phyloP scores from a whole-genome alignment of 2,888 invertebrate species.

The Polietes domitor region DNA sequence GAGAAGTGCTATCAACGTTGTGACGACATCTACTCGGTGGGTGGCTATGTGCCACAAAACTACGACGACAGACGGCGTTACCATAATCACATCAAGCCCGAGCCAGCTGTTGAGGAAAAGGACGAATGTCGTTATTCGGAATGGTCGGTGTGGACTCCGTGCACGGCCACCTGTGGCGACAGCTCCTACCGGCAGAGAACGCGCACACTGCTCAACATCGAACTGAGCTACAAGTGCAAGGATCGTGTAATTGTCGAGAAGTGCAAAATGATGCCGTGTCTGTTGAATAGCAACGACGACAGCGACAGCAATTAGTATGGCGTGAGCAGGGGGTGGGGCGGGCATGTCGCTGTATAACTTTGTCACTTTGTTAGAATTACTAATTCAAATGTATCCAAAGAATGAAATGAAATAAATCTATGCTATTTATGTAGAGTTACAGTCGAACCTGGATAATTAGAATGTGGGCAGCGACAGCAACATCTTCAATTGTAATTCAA shows the following conservation, averaged over 20 bases:
- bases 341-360: too few relatives aligned
- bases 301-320: not conserved
- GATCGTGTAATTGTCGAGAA: slow-evolving; percentile 79
- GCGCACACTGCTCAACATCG: slow-evolving; percentile 79
- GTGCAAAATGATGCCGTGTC: slow-evolving; percentile 78
- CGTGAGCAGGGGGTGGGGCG: not conserved
- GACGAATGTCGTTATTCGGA: slow-evolving; percentile 84
- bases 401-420: not conserved
- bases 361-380: not conserved
- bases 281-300: slow-evolving; percentile 75
- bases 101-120: slow-evolving; percentile 65
- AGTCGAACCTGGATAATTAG: too few relatives aligned
- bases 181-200: slow-evolving; percentile 82
- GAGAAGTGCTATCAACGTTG: slow-evolving; percentile 79
- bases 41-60: slow-evolving; percentile 65
- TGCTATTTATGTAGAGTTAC: not conserved
- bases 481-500: too few relatives aligned
- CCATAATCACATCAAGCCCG: slow-evolving; percentile 57
- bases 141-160: slow-evolving; percentile 88
- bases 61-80: slow-evolving; percentile 66
- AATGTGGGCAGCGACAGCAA: too few relatives aligned
- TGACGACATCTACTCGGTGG: slow-evolving; percentile 77
- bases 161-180: slow-evolving; percentile 85
- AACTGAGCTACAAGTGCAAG: slow-evolving; percentile 77
- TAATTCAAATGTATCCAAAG: not conserved